A percentile compares a stretch with the other conserved stretches of the same genome.
Conservation (phyloP, 1,140 invertebrate species). For the Eufriesea mexicana region DNA sequence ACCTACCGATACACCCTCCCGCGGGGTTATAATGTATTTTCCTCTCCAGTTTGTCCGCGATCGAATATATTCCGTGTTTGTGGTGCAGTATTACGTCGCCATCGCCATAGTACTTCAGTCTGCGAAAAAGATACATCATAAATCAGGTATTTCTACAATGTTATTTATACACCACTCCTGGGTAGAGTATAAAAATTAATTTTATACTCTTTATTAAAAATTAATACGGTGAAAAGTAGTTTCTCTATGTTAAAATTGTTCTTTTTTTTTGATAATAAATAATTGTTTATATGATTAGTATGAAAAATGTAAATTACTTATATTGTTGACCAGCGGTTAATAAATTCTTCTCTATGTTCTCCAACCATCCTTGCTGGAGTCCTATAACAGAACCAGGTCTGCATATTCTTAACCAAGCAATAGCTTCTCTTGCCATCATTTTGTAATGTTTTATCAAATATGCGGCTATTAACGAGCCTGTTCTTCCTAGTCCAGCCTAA, state of each 20-base stretch:
- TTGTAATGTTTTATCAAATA: constrained; percentile 93
- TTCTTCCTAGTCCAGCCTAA: constrained; percentile 91
- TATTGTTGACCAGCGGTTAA: constrained; percentile 81
- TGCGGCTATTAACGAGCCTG: constrained; percentile 91
- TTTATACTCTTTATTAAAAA: not conserved
- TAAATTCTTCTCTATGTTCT: constrained; percentile 82
- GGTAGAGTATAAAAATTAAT: no score
- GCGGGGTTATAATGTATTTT: not conserved
- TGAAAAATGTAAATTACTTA: constrained; percentile 69
- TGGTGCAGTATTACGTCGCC: constrained; percentile 76
- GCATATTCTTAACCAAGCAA: constrained; percentile 92
- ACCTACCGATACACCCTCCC: constrained; percentile 7
- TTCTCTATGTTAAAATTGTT: not conserved
- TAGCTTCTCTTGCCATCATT: constrained; percentile 91
- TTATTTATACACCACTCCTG: no score
- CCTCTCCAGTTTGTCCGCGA: constrained; percentile 70
- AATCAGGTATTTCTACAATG: not conserved
- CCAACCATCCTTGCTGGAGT: constrained; percentile 90
- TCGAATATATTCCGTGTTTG: constrained; percentile 80
- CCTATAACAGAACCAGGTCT: constrained; percentile 93
- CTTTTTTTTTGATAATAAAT: not conserved
- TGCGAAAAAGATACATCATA: constrained; percentile 40
- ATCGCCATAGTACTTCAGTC: constrained; percentile 76
- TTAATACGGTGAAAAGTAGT: not conserved
- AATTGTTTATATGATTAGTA: not conserved